Evolutionary conservation across 2,113 vertebrate species (phyloP), one percentile per base, ranked within the genome.

Genomic region (Callochromis pleurospilus): DNA sequence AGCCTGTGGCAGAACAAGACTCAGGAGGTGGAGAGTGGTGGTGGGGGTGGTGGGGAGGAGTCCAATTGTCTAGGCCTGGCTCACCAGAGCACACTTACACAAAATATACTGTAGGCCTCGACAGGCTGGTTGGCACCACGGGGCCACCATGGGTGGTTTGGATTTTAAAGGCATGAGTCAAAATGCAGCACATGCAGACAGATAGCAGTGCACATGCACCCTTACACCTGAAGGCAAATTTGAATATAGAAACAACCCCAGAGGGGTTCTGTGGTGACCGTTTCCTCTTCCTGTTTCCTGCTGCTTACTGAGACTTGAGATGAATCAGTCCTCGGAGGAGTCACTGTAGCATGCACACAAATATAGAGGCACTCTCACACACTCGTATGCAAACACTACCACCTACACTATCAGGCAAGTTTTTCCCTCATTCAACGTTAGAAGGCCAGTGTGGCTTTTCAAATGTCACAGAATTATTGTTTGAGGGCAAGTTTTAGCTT

Each of bases 221-320:
- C 36, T 68, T 84, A 45, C 79, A 56, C 89, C 54, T 79, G 7
- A 87, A 73, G 31, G 26, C 53, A 10, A 42, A 84, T 85, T 36
- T 56, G 7, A 79, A 85, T 65, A 12, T 29, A 77, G 15, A 65
- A 82, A 38, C 19, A 45, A 81, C 75, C 88, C 68, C 68, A 53
- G 33, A 81, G 56, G 85, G 60, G 80, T 26, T 56, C 81, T 90
- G 86, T 21, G 65, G 83, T 84, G 89, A 90, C 86, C 54, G 5
- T 89, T 93, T 95, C 93, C 95, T 89, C 85, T 94, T 94, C 92
- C 95, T 94, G 93, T 93, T 95, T 94, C 93, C 94, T 94, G 91
- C 93, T 84, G 84, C 88, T 77, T 77, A 33, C 26, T 86, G 81
- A 89, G 80, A 92, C 91, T 70, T 83, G 65, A 91, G 88, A 92